Base-by-base conservation (phyloP, 1,140 invertebrate genomes). In the Armadillidium nasatum region DNA sequence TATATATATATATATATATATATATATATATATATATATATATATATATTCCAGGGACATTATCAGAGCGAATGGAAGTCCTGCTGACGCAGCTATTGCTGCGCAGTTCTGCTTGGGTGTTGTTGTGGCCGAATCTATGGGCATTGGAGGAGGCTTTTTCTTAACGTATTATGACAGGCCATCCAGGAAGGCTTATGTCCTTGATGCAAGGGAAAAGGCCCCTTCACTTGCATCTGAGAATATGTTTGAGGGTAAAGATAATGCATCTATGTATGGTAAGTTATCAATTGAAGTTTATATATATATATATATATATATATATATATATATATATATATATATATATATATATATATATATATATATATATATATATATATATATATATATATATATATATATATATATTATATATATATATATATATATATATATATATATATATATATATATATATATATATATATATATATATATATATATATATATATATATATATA, bases 101-200 rank as follows among this genome's bases (percentile, higher is more conserved):
- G 85, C 92, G 0, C 86, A 94, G 82, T 90, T 97, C 75, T 97
- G 95, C 87, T 91, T 93, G 81, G 93, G 94, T 0, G 87, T 96
- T 0, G 86, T 93, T 11, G 92, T 94, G 82, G 87, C 91, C 79
- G 93, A 96, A 81, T 93, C 91, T 82, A 91, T 94, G 87, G 95
- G 95, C 0, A 82, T 90, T 68, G 95, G 95, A 4, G 95, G 95
- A 69, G 94, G 94, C 0, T 91, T 92, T 66, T 75, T 44, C 23
- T 71, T 10, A 43, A 45, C 23, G 19, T 33, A 23, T 70, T 72
- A 79, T 69, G 71, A 77, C 69, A 71, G 19, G 19, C 10, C 46
- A 69, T 10, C 7, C 19, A 70, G 72, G 22, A 15, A 43, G 67
- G 50, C 70, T 7, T 22, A 70, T 43, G n/a, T 44, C 0, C 72